These are phyloP conservation scores for Melanotaenia maccullochi DNA, from an alignment of 2,797 vertebrate species.

Conservation along the genomic window DNA sequence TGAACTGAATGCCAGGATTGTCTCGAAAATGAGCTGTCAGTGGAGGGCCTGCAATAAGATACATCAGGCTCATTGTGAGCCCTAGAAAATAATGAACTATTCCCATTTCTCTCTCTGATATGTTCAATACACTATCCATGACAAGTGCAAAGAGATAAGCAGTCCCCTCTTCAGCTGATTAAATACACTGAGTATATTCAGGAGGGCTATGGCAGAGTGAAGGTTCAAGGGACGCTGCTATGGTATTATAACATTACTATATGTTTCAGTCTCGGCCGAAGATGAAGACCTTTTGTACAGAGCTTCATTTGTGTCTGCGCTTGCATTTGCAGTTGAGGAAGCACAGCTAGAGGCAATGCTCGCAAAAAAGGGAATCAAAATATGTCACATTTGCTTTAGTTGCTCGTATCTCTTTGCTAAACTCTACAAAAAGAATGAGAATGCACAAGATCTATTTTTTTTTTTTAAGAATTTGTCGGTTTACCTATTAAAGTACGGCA, in stretches of 20 bases:
- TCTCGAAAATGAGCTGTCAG: conserved; percentile 86
- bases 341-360: conserved; percentile 39
- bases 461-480: conserved; percentile 28
- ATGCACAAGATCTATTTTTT: conserved; percentile 2
- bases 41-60: conserved; percentile 79
- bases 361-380: conserved; percentile 56
- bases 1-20: conserved; percentile 82
- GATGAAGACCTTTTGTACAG: conserved; percentile 36
- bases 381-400: conserved; percentile 46
- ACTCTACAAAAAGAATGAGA: conserved; percentile 23
- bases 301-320: conserved; percentile 32
- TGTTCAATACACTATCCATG: conserved; percentile 83
- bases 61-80: conserved; percentile 83
- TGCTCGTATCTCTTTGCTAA: conserved; percentile 35
- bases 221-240: conserved; percentile 63
- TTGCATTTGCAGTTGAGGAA: conserved; percentile 15
- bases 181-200: conserved; percentile 74
- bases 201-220: conserved; percentile 62
- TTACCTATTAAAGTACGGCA: conserved; percentile 33
- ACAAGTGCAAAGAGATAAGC: conserved; percentile 82
- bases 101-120: conserved; percentile 80
- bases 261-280: conserved; percentile 51
- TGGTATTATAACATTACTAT: conserved; percentile 55
- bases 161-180: conserved; percentile 81
- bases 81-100: conserved; percentile 85